Evolutionary conservation across 2,797 vertebrate genomes (phyloP).

Genomic region (Lutra lutra): DNA sequence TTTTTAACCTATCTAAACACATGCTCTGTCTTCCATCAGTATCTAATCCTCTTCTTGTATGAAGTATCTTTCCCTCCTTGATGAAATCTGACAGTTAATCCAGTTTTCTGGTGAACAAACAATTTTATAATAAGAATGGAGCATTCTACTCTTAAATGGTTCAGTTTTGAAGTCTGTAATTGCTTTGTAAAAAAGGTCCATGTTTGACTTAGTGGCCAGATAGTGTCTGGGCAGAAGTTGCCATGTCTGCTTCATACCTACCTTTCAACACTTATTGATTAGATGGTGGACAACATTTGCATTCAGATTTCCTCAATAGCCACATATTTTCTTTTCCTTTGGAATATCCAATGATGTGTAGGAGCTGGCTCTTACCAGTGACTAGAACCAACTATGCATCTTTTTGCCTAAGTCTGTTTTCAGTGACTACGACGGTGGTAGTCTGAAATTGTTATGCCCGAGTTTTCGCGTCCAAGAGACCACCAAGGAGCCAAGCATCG

Average conservation of each 20-base stretch:
- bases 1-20: neutral
- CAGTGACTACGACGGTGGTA: neutral
- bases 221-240: neutral
- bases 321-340: neutral
- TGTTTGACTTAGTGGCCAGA: neutral
- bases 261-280: neutral
- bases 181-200: neutral
- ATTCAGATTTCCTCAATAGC: neutral
- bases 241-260: neutral
- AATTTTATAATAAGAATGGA: constrained; percentile 36
- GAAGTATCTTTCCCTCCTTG: neutral
- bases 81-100: neutral
- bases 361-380: neutral
- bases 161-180: neutral
- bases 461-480: no score
- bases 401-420: neutral
- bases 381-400: neutral
- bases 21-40: neutral
- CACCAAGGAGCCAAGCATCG: no score
- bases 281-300: neutral
- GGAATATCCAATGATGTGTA: neutral
- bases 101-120: neutral
- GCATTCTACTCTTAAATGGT: neutral
- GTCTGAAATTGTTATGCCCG: neutral
- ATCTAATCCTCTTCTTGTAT: neutral